Evolutionary conservation across 2,113 vertebrate species (phyloP).

Genomic region (Xenopus laevis): DNA sequence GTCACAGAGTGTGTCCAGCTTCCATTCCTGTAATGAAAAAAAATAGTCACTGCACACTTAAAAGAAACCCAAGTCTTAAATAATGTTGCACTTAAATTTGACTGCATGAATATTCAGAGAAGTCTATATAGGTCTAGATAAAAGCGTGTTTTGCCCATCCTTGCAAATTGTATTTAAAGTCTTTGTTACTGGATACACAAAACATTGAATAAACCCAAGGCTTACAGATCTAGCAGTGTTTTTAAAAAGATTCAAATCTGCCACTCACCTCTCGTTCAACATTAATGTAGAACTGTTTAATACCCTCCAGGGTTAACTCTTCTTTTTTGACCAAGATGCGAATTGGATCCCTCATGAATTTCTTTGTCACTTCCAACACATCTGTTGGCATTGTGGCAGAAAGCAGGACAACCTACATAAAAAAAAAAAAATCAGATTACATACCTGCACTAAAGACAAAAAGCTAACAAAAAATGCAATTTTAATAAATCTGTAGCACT

Average conservation of each 20-base stretch:
- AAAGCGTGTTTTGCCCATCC: conserved; percentile 63
- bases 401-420: conserved; percentile 85
- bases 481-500: conserved; percentile 30
- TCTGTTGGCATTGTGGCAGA: conserved; percentile 97
- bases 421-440: background rate
- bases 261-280: conserved; percentile 89
- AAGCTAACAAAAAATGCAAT: conserved; percentile 51
- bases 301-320: conserved; percentile 96
- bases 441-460: background rate
- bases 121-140: conserved; percentile 56
- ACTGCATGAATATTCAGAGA: too few relatives aligned
- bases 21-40: conserved; percentile 80
- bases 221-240: conserved; percentile 72
- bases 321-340: conserved; percentile 97
- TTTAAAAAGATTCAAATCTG: conserved; percentile 43
- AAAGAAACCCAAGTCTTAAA: too few relatives aligned
- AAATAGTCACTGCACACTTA: background rate
- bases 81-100: conserved; percentile 51
- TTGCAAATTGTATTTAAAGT: conserved; percentile 59
- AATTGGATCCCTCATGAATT: conserved; percentile 96
- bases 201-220: conserved; percentile 55
- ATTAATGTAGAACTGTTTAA: conserved; percentile 98
- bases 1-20: conserved; percentile 95
- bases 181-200: conserved; percentile 71
- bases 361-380: conserved; percentile 97